phyloP scores from a whole-genome alignment of 2,797 vertebrate species.

The Enteromius trimaculatus region DNA sequence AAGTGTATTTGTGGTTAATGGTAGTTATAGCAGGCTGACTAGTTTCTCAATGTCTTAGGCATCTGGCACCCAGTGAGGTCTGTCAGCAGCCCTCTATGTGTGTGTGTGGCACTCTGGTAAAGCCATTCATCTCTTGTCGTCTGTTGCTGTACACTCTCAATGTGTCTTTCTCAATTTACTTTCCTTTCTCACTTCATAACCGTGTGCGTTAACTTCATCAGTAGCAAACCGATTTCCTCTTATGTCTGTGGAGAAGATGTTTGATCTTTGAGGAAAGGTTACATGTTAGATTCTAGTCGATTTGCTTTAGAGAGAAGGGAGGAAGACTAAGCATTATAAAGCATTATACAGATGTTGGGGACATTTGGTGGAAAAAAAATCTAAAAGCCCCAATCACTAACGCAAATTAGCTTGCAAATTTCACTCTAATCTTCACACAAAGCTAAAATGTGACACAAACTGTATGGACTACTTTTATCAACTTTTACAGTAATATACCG shows the following conservation, averaged over 20 bases:
- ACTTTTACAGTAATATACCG: neutral
- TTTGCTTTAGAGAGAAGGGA: neutral
- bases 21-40: conserved; percentile 7
- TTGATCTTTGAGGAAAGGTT: conserved; percentile 27
- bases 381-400: neutral
- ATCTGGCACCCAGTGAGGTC: conserved; percentile 54
- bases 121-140: conserved; percentile 26
- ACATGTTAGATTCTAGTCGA: neutral
- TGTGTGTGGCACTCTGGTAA: conserved; percentile 17
- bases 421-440: neutral
- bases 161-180: neutral
- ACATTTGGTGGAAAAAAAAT: neutral
- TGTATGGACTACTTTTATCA: neutral
- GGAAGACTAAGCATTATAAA: neutral
- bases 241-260: conserved; percentile 30
- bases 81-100: conserved; percentile 64
- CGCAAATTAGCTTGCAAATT: neutral
- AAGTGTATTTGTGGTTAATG: conserved; percentile 15
- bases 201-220: conserved; percentile 16
- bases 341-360: neutral
- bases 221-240: conserved; percentile 37
- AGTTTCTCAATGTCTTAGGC: conserved; percentile 10
- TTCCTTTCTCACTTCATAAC: neutral
- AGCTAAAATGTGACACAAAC: neutral
- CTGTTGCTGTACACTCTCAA: conserved; percentile 16